phyloP scores from a whole-genome alignment of 1,140 invertebrate species.

The Pollicipes pollicipes region DNA sequence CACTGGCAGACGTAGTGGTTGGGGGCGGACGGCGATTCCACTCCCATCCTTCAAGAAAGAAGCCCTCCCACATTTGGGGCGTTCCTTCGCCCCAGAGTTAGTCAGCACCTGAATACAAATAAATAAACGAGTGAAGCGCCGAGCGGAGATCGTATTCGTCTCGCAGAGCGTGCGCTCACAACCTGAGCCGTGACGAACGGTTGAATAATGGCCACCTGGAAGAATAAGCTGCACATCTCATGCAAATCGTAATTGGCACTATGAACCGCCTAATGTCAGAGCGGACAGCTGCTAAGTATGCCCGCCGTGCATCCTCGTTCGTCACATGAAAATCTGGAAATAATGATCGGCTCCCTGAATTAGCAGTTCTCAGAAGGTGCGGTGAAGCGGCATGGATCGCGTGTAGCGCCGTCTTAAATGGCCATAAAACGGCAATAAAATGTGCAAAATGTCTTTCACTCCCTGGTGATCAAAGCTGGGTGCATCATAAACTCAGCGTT shows the following conservation, averaged over 20 bases:
- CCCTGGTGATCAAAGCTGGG: background rate
- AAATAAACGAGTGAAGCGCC: too few species aligned
- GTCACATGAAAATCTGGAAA: background rate
- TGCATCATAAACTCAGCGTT: background rate
- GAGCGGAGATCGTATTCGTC: too few species aligned
- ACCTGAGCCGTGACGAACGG: too few species aligned
- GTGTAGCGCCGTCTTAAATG: background rate
- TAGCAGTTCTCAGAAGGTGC: background rate
- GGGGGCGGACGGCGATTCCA: too few species aligned
- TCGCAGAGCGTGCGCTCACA: too few species aligned
- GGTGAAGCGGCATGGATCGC: background rate
- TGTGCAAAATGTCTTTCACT: background rate
- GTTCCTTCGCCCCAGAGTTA: too few species aligned
- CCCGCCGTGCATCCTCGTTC: background rate
- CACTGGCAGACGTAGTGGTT: too few species aligned
- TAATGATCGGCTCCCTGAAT: background rate
- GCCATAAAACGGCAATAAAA: background rate
- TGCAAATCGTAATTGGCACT: background rate
- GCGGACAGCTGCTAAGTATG: background rate
- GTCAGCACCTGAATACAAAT: too few species aligned
- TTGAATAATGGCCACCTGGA: background rate
- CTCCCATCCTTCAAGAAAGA: too few species aligned
- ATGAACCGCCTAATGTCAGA: background rate
- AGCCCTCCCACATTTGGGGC: too few species aligned
- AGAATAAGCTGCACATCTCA: background rate